Base-by-base conservation (phyloP, 2,888 invertebrate species). In the Pseudococcus jackbeardsleyi region DNA sequence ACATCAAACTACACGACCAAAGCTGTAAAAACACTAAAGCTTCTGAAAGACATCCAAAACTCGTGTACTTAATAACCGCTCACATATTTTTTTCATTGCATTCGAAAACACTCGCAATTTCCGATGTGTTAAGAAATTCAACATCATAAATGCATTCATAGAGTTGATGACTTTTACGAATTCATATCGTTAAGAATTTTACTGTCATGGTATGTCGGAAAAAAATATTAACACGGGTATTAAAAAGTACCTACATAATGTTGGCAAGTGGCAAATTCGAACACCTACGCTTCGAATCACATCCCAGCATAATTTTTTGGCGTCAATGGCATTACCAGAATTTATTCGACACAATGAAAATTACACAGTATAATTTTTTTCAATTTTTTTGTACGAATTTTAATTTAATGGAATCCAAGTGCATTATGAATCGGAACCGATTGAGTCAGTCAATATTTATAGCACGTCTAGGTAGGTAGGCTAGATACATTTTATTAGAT, bases 291-390 rank as follows among this genome's bases (percentile, higher is more conserved):
- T 26, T 15, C 5, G 42, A 79, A 79, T 42, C 6, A 79, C 12
- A 79, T 42, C 17, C 33, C 17, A 42, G 39, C 17, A 33, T n/a
- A 79, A n/a, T 79, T 79, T 79, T 77, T n/a, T 33, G 19, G 79
- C 42, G 79, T 79, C 39, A 79, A 79, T 33, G 79, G 79, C 33
- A 79, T n/a, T 15, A 33, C 33, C n/a, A 79, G 42, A 79, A 79
- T 79, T 33, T 33, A 33, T 42, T 42, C 79, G 1, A 59, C n/a
- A 5, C 5, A n/a, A 19, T 5, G 9, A 59, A 6, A 19, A 8
- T 59, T 59, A 1, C 19, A 50, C 15, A 19, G 19, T 59, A 2
- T 0, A 5, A 19, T 59, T 19, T 19, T 9, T 59, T 1, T 19
- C 19, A 19, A 2, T 33, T 59, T 59, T 59, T 11, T 8, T 59